Base-by-base conservation (phyloP, 1,140 invertebrate genomes). In the Leptonema lineaticorne region DNA sequence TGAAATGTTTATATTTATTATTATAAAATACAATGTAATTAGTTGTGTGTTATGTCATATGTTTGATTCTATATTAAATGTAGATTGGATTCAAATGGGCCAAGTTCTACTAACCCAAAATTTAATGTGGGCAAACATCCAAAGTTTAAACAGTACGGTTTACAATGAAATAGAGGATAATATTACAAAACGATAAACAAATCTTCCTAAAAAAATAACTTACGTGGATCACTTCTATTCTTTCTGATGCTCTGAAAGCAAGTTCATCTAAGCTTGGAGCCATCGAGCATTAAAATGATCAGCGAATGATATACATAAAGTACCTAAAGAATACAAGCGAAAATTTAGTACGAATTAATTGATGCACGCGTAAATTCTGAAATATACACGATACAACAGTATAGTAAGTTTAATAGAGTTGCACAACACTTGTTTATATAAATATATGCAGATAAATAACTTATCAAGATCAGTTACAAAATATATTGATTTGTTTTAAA, bases 261-360 rank as follows among this genome's bases (percentile, higher is more conserved):
- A 73, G 48, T 53, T 73, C 71, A 20, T 73, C 71, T 5, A 73
- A 46, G 33, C 68, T 68, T 11, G 71, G 56, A 46, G 71, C 68
- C 71, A 73, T 70, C 28, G 27, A 64, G 28, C 50, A 53, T 53
- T 24, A 24, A 33, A 11, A 53, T n/a, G 11, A 65, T 30, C 45
- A 22, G 33, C 28, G 27, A 50, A 18, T 37, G 18, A 22, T 24
- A 33, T 53, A 16, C 5, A 29, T 58, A n/a, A n/a, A n/a, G n/a
- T n/a, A n/a, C n/a, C n/a, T n/a, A n/a, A n/a, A n/a, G n/a, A n/a
- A n/a, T n/a, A n/a, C n/a, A n/a, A n/a, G n/a, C n/a, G n/a, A n/a
- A n/a, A n/a, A n/a, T n/a, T n/a, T n/a, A n/a, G n/a, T n/a, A n/a
- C n/a, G n/a, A n/a, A n/a, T n/a, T n/a, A n/a, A n/a, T n/a, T n/a